Evolutionary conservation across 2,797 vertebrate genomes (phyloP).

Genomic region (Pteropus rufus): DNA sequence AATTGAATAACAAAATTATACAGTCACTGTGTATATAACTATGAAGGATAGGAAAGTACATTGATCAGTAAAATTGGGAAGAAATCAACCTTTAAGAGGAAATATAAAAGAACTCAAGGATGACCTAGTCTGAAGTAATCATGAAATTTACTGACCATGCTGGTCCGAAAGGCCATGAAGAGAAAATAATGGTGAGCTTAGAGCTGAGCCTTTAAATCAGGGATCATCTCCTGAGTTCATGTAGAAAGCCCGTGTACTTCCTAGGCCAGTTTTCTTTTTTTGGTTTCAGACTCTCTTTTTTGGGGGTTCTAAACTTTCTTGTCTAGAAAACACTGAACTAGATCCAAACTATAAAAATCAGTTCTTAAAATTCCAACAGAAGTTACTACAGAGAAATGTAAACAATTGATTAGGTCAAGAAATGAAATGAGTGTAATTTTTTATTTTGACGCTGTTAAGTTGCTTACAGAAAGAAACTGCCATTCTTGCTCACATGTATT

Average conservation of each 20-base stretch:
- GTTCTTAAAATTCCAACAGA: conserved; percentile 33
- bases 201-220: neutral
- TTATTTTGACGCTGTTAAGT: neutral
- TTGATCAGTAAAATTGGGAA: neutral
- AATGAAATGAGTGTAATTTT: neutral
- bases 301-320: neutral
- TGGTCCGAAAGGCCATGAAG: neutral
- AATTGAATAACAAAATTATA: neutral
- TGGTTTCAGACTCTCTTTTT: neutral
- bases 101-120: neutral
- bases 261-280: neutral
- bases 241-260: neutral
- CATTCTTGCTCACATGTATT: neutral
- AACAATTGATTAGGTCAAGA: neutral
- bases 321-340: conserved; percentile 30
- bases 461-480: neutral
- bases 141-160: neutral
- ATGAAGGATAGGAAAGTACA: neutral
- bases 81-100: neutral
- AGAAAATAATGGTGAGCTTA: neutral
- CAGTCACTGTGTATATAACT: neutral
- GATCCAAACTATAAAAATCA: conserved; percentile 40
- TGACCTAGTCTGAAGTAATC: neutral
- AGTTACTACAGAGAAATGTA: neutral
- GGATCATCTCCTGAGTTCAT: neutral